phyloP scores from a whole-genome alignment of 1,140 invertebrate species.

The Melanaphis sacchari region DNA sequence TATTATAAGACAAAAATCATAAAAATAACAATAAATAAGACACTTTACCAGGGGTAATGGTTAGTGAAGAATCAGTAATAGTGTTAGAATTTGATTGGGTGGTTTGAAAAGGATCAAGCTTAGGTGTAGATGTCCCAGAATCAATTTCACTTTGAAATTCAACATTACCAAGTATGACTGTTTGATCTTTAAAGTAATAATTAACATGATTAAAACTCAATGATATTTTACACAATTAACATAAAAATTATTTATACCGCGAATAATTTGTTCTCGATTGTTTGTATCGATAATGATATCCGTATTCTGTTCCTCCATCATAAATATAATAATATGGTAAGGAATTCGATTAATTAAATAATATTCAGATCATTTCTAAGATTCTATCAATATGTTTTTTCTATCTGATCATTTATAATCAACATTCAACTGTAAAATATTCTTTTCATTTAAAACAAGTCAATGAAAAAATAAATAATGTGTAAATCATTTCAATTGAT shows the following conservation, averaged over 20 bases:
- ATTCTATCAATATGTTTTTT: background rate
- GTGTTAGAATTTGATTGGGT: background rate
- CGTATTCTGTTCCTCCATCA: conserved; percentile 36
- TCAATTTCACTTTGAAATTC: conserved; percentile 42
- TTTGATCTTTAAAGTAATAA: conserved; percentile 24
- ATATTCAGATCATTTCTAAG: background rate
- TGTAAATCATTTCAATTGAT: background rate
- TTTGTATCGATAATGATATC: background rate
- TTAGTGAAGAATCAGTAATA: conserved; percentile 6
- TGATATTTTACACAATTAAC: background rate
- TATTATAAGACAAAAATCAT: background rate
- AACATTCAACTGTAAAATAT: background rate
- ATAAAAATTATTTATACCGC: background rate
- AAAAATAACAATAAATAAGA: background rate
- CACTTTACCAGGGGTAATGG: background rate
- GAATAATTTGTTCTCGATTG: background rate
- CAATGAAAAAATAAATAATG: background rate
- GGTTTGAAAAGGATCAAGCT: background rate
- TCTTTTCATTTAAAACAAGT: background rate
- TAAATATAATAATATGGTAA: background rate
- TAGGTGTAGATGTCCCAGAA: background rate
- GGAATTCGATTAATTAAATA: background rate
- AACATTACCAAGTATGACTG: background rate
- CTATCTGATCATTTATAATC: background rate
- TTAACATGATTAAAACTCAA: background rate